phyloP scores from a whole-genome alignment of 2,113 vertebrate species.

The Scatophagus argus region DNA sequence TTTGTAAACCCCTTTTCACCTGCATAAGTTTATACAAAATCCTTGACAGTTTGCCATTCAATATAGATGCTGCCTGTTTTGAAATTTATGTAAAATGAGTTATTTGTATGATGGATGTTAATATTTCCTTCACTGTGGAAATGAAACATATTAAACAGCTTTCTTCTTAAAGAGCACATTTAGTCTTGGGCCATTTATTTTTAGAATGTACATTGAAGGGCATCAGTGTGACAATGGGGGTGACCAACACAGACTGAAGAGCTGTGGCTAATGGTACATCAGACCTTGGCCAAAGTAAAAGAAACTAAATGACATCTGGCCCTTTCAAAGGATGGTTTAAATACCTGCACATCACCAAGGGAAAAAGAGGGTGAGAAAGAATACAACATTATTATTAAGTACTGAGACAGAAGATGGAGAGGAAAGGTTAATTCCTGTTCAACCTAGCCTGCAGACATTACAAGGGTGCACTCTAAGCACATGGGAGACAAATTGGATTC shows the following conservation, averaged over 20 bases:
- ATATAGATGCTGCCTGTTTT: background rate
- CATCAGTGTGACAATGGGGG: background rate
- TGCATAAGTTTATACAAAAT: background rate
- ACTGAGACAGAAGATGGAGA: constrained; percentile 44
- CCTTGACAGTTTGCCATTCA: background rate
- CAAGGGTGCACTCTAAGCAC: constrained; percentile 62
- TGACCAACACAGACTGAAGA: background rate
- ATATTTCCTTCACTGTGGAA: background rate
- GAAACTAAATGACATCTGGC: constrained; percentile 18
- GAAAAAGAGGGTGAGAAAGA: constrained; percentile 27
- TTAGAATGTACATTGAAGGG: background rate
- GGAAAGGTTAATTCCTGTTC: constrained; percentile 71
- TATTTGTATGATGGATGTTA: background rate
- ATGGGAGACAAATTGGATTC: constrained; percentile 76
- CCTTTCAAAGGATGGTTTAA: constrained; percentile 8
- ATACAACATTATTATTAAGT: constrained; percentile 57
- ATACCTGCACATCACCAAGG: constrained; percentile 3
- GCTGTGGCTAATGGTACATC: constrained; percentile 27
- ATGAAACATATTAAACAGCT: background rate
- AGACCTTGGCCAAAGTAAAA: constrained; percentile 23
- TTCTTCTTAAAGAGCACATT: background rate
- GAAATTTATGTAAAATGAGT: background rate
- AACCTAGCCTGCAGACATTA: constrained; percentile 64
- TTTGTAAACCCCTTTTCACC: too few species aligned
- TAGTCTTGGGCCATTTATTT: background rate